These are phyloP conservation scores for Drusus annulatus DNA, from an alignment of 1,140 invertebrate species.

Conservation along the genomic window DNA sequence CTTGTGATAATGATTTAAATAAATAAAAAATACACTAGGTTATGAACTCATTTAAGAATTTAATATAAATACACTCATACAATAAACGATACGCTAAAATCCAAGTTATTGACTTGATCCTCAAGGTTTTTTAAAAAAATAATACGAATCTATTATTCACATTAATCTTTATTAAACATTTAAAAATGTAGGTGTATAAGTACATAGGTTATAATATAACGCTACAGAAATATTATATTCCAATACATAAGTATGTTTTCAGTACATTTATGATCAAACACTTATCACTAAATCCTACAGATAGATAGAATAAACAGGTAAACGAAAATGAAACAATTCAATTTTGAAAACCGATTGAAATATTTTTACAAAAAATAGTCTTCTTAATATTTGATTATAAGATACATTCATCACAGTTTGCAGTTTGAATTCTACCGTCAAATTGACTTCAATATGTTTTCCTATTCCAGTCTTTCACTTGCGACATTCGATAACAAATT, in stretches of 20 bases:
- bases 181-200: slow-evolving; percentile 12
- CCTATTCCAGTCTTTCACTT: slow-evolving; percentile 36
- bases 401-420: slow-evolving; percentile 40
- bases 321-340: not conserved
- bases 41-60: no score
- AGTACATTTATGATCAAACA: slow-evolving; percentile 31
- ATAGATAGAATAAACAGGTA: not conserved
- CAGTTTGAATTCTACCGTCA: slow-evolving; percentile 21
- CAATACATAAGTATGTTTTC: slow-evolving; percentile 29
- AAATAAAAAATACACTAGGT: no score
- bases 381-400: slow-evolving; percentile 17
- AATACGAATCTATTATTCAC: not conserved
- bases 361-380: slow-evolving; percentile 40
- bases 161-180: slow-evolving; percentile 36
- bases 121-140: not conserved
- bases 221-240: not conserved
- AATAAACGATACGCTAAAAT: no score
- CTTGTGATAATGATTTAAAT: no score
- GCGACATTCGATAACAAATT: slow-evolving; percentile 8
- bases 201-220: not conserved
- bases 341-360: slow-evolving; percentile 10
- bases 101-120: no score
- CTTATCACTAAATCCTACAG: not conserved
- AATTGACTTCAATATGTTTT: slow-evolving; percentile 2
- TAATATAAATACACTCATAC: no score